Base-by-base conservation (phyloP, 2,888 invertebrate genomes). In the Pilophorus perplexus region DNA sequence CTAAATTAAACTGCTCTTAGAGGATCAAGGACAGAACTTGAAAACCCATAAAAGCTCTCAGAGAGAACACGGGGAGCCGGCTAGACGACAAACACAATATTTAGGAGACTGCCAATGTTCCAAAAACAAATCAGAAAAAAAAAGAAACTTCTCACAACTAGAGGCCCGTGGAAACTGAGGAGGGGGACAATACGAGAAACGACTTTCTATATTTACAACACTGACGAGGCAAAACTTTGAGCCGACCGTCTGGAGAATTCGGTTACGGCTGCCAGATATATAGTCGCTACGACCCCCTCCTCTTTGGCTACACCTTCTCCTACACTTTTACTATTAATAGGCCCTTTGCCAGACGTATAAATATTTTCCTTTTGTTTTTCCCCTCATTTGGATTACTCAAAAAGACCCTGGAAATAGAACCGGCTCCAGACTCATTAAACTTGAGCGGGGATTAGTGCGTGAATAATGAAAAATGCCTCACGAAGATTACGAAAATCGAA, bases 221-320 rank as follows among this genome's bases (percentile, higher is more conserved):
- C 12, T 12, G 6, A 33, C 33, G 52, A 52, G 52, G 52, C 52
- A 52, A 28, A 52, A 48, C 8, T 14, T 52, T 28, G 23, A 23
- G 16, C 23, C 46, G n/a, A 52, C 28, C 52, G 25, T 52, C 52
- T 52, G 52, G 52, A 52, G 52, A 52, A 52, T 52, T 52, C 52
- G 52, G 52, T 25, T 52, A 52, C 52, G 52, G 16, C 14, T 52
- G 52, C 52, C 52, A 52, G 52, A 52, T 52, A 52, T 16, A 52
- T 28, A 52, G 27, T 4, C 23, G n/a, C 14, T 46, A 14, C 5
- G 3, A 23, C 28, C 16, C 2, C 28, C 28, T 6, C 52, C 12
- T 5, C 12, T 33, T 33, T 12, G 33, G 33, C 33, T 33, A 6
- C 52, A 27, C 28, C 52, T 28, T 5, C 16, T 4, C 52, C 52